phyloP scores from a whole-genome alignment of 2,113 vertebrate species.

The Asarcornis scutulata region DNA sequence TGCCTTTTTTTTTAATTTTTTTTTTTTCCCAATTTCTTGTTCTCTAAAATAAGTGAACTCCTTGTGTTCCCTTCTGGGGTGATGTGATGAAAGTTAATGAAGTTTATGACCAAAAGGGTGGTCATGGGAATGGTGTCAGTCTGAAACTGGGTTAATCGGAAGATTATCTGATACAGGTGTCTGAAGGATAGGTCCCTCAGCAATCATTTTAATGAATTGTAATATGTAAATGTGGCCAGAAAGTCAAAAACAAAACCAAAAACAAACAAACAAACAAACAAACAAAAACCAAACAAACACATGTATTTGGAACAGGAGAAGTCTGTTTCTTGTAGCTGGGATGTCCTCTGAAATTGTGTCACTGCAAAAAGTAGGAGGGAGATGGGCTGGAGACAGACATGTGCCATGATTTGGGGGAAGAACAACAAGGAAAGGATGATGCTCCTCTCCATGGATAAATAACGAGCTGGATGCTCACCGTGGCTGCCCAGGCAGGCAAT shows the following conservation, averaged over 20 bases:
- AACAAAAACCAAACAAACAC: not conserved
- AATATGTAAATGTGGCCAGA: not conserved
- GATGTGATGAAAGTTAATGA: not conserved
- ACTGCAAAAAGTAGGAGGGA: not conserved
- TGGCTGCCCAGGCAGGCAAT: not conserved
- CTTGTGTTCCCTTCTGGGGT: not conserved
- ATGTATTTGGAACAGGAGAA: not conserved
- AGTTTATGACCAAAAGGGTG: not conserved
- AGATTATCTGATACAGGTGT: not conserved
- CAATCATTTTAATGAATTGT: not conserved
- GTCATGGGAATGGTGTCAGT: not conserved
- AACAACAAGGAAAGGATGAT: not conserved
- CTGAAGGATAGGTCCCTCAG: not conserved
- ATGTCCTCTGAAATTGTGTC: not conserved
- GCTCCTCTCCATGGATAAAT: not conserved
- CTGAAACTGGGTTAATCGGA: not conserved
- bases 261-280: not conserved
- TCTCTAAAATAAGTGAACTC: not conserved
- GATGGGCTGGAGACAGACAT: fast-evolving
- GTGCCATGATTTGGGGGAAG: not conserved
- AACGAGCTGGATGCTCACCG: fast-evolving
- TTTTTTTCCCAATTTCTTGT: not conserved
- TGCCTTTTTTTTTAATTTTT: not conserved
- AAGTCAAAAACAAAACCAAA: not conserved
- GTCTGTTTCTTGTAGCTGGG: not conserved